Conservation (phyloP, 2,113 vertebrate species). For the Taurulus bubalis region DNA sequence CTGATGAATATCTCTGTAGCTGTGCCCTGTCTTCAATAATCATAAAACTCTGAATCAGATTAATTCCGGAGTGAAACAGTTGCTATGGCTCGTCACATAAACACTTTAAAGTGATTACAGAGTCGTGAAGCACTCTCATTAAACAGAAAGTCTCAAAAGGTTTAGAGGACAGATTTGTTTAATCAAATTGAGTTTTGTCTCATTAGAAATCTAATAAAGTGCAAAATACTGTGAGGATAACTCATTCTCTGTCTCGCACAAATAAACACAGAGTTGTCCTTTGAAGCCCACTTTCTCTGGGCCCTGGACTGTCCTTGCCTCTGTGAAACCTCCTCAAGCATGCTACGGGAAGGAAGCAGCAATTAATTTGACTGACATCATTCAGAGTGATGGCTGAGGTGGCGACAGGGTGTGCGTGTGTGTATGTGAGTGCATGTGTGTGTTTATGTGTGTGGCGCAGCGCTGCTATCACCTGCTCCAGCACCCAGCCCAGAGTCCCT, state of each 20-base stretch:
- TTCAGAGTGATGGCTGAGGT: constrained; percentile 76
- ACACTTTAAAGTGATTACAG: not conserved
- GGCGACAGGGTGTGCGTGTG: constrained; percentile 50
- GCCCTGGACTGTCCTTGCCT: constrained; percentile 74
- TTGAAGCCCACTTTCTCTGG: constrained; percentile 58
- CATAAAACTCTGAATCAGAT: constrained; percentile 18
- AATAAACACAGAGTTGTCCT: constrained; percentile 51
- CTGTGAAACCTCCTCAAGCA: constrained; percentile 76
- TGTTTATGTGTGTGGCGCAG: not conserved
- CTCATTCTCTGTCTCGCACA: not conserved
- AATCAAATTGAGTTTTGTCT: constrained; percentile 21
- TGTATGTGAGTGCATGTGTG: constrained; percentile 9
- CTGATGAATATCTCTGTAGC: constrained; percentile 1
- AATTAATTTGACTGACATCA: constrained; percentile 83
- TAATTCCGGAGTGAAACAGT: constrained; percentile 1
- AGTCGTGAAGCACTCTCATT: not conserved
- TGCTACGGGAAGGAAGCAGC: constrained; percentile 71
- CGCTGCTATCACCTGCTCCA: constrained; percentile 58
- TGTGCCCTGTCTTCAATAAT: not conserved
- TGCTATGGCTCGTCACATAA: not conserved
- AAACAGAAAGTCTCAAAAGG: constrained; percentile 3
- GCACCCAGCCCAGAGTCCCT: constrained; percentile 15
- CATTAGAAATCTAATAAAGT: constrained; percentile 44
- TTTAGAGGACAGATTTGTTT: not conserved
- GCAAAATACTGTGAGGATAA: constrained; percentile 10